These are phyloP conservation scores for Pterostichus niger DNA, from an alignment of 2,888 invertebrate species.

Conservation along the genomic window DNA sequence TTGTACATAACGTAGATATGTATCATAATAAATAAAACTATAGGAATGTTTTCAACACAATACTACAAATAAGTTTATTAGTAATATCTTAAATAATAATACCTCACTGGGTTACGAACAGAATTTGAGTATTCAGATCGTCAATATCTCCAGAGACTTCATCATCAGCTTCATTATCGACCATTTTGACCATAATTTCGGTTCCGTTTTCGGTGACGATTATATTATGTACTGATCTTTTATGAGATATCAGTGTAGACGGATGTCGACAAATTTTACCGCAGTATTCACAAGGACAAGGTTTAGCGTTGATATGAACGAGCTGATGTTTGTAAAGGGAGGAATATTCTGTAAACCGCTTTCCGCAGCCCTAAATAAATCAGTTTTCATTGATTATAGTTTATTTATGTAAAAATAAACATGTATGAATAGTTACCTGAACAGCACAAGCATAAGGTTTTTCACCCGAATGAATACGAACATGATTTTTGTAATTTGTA, in stretches of 20 bases:
- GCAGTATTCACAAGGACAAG: conserved; percentile 81
- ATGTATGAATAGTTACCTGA: conserved; percentile 72
- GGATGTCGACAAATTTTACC: conserved; percentile 81
- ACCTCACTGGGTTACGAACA: conserved; percentile 35
- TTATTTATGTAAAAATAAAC: conserved; percentile 15
- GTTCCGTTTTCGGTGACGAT: conserved; percentile 75
- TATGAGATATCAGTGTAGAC: conserved; percentile 82
- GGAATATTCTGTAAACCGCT: conserved; percentile 85
- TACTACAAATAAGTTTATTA: not conserved
- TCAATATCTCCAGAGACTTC: conserved; percentile 17
- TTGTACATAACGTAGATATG: too few relatives aligned
- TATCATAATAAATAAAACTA: conserved; percentile 16
- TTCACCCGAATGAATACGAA: conserved; percentile 84
- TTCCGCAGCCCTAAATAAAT: conserved; percentile 79
- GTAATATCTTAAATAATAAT: conserved; percentile 3
- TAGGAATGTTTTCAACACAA: conserved; percentile 36
- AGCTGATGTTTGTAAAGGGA: conserved; percentile 84
- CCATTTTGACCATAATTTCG: conserved; percentile 71
- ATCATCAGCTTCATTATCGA: conserved; percentile 32
- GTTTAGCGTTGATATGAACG: conserved; percentile 81
- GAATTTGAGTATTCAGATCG: conserved; percentile 41
- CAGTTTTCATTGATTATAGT: not conserved
- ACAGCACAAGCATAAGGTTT: conserved; percentile 83
- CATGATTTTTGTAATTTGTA: conserved; percentile 85
- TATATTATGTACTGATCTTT: conserved; percentile 80